Evolutionary conservation across 2,888 invertebrate genomes (phyloP), one percentile per base, ranked within the genome.

Genomic region (Brachypalpus laphriformis): DNA sequence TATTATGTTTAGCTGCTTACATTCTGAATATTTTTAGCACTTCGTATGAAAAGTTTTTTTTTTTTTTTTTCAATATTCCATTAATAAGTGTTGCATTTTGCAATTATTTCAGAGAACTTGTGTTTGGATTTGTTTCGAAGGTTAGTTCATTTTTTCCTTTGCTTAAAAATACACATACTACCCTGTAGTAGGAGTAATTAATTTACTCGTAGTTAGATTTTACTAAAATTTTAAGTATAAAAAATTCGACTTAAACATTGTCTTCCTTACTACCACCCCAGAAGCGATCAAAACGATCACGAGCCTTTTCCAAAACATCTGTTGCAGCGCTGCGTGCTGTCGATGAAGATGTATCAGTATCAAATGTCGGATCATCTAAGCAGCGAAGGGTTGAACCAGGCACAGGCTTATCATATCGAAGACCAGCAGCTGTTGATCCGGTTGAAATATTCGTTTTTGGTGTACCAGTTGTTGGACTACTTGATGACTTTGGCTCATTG

Each of bases 271-370:
- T 94, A 89, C 95, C 95, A 87, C 96, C 95, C 96, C 96, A 96
- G 92, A 97, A 96, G 90, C 96, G 95, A 92, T 97, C 97, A 90
- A 97, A 96, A 88, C 96, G 95, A 91, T 95, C 95, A 88, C 96
- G 95, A 88, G 96, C 96, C 91, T 95, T 95, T 90, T 96, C 96
- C 87, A 97, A 93, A 83, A 96, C 96, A 90, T 96, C 96, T 72
- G 95, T 93, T 40, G 96, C 95, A 59, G 91, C 89, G 75, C 88
- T 89, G 66, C 90, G 89, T 70, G 89, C 90, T 75, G 91, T 89
- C 34, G 90, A 87, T 66, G 89, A 87, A 20, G 81, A n/a, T 14
- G 49, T 51, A 66, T 88, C 88, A 76, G 87, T 92, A 87, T 93
- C 93, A 89, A 93, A 93, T 16, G 92, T 91, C 68, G 94, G 94